Base-by-base conservation (phyloP, 2,797 vertebrate genomes). In the Poecile montanus region DNA sequence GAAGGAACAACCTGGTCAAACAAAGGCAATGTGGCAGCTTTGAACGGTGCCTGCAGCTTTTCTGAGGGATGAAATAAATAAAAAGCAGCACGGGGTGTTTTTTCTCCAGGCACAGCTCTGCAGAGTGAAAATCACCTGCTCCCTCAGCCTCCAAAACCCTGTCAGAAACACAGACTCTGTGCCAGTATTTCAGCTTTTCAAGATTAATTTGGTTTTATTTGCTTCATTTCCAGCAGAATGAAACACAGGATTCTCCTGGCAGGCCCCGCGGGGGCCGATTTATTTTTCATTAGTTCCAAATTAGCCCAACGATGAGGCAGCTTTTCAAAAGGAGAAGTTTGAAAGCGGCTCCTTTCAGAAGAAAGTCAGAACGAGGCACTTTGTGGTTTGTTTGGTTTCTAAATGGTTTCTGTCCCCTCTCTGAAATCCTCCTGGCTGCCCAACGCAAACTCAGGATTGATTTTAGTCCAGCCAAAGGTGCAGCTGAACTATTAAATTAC, bases 381-480 rank as follows among this genome's bases (percentile, higher is more conserved):
- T 70, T 79, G 92, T 57, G 94, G 92, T 92, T 95, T 93, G 92
- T 89, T 93, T 94, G 94, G 91, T 81, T 92, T 95, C 65, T 60
- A 85, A 66, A 93, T 91, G 68, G 75, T 63, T 94, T 96, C 92
- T 96, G 78, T 79, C 74, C 81, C 72, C 62, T 83, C 83, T 15
- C 68, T 80, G 68, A 58, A 57, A 30, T 6, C 74, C 89, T 90
- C 56, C 77, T 74, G 83, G 48, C 66, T 47, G 75, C 85, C 76
- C 45, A 57, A 4, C 0, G 0, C 42, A 60, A 83, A 77, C 38
- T 16, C 57, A 13, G 3, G 0, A 72, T 79, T 76, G n/a, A 77
- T 79, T 79, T 82, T 82, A 93, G 76, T 16, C 26, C 89, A 85
- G 75, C 29, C 70, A 79, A 82, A 92, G 36, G 81, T 87, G 75